A percentile compares a stretch with the other conserved stretches of the same genome.
Conservation (phyloP, 2,888 invertebrate genomes). For the Pyrrhia umbra region DNA sequence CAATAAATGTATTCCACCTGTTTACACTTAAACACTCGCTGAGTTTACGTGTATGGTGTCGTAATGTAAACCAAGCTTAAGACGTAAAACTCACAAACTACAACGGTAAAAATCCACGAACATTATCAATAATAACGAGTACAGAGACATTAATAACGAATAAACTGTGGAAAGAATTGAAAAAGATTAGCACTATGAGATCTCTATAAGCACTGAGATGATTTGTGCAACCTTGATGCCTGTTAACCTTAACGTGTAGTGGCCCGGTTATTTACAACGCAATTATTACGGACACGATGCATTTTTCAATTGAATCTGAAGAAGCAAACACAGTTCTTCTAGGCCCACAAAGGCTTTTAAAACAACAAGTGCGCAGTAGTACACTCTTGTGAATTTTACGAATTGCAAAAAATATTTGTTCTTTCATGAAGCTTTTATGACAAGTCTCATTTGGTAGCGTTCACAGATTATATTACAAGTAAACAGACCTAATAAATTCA, state of each 20-base stretch:
- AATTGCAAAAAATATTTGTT: conserved; percentile 29
- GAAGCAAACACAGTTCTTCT: conserved; percentile 58
- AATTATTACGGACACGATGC: conserved; percentile 71
- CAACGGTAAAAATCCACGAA: not conserved
- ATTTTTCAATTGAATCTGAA: conserved; percentile 74
- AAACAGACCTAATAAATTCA: conserved; percentile 40
- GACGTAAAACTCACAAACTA: not conserved
- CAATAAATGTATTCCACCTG: no score
- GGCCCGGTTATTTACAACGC: conserved; percentile 74
- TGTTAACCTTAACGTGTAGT: conserved; percentile 73
- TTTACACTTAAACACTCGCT: no score
- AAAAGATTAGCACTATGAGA: conserved; percentile 22
- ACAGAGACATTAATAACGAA: not conserved
- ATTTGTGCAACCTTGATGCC: conserved; percentile 71
- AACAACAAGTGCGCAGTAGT: not conserved
- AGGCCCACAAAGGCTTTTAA: conserved; percentile 45
- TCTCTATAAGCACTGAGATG: conserved; percentile 50
- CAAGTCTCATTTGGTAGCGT: conserved; percentile 23
- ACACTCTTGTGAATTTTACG: not conserved
- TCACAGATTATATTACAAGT: conserved; percentile 36
- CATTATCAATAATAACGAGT: not conserved
- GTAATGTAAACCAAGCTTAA: no score
- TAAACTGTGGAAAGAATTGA: conserved; percentile 12
- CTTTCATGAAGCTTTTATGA: conserved; percentile 20
- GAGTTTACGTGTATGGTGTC: no score